A percentile compares a stretch with the other conserved stretches of the same genome.
These are phyloP conservation scores for Andrena camellia DNA, from an alignment of 2,888 invertebrate genomes.

Conservation along the genomic window DNA sequence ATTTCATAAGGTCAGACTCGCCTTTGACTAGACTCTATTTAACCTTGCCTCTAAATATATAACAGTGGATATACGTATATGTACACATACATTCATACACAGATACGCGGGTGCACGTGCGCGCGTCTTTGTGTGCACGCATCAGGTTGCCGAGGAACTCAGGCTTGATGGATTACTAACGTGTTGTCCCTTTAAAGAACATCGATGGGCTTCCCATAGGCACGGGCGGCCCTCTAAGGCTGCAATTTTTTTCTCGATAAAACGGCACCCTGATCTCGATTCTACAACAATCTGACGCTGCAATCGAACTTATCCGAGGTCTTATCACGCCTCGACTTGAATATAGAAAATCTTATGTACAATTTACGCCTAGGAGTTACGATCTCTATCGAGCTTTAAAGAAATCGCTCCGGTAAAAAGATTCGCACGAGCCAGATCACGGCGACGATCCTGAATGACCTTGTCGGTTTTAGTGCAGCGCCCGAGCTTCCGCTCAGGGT, in stretches of 20 bases:
- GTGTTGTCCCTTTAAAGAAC: conserved; percentile 3
- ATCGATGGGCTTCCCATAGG: neutral
- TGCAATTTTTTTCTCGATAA: neutral
- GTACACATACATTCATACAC: conserved; percentile 30
- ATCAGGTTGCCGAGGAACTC: conserved; percentile 21
- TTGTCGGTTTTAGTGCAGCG: neutral
- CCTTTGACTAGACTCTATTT: conserved; percentile 54
- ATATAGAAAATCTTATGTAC: conserved; percentile 66
- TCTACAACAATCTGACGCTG: no score
- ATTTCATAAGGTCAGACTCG: conserved; percentile 58
- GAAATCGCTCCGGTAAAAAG: neutral
- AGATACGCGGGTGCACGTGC: conserved; percentile 10
- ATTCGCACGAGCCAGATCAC: conserved; percentile 1
- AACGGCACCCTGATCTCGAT: no score
- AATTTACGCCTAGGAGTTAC: conserved; percentile 57
- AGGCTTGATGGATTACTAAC: neutral
- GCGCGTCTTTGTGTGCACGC: neutral
- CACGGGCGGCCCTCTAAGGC: neutral
- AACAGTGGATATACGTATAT: conserved; percentile 28
- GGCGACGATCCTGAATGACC: neutral
- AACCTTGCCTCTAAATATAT: conserved; percentile 63
- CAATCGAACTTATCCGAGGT: neutral
- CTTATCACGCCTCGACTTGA: conserved; percentile 1
- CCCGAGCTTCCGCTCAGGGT: neutral
- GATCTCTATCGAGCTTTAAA: conserved; percentile 5